These are phyloP conservation scores for Gymnogyps californianus DNA, from an alignment of 2,113 vertebrate genomes.

Conservation along the genomic window DNA sequence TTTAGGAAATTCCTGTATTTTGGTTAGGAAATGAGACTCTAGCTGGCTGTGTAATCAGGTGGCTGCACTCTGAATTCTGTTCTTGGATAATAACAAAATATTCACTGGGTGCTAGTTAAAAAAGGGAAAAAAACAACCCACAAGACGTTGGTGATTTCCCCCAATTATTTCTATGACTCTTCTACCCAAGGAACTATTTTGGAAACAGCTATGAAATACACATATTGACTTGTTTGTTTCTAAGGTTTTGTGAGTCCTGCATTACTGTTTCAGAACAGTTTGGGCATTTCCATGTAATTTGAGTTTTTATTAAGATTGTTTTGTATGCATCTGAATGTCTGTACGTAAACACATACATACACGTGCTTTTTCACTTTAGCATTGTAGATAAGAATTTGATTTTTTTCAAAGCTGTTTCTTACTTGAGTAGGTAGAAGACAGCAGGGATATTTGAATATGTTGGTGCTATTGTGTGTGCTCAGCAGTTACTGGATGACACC, in stretches of 20 bases:
- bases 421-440: background rate
- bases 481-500: background rate
- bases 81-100: background rate
- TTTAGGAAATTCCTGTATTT: background rate
- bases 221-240: background rate
- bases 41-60: background rate
- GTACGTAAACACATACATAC: background rate
- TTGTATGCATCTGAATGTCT: background rate
- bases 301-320: background rate
- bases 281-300: background rate
- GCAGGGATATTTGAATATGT: background rate
- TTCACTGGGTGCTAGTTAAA: background rate
- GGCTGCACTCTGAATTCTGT: background rate
- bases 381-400: background rate
- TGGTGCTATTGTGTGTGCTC: background rate
- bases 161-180: background rate
- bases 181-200: background rate
- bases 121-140: fast-evolving
- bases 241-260: background rate
- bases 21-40: background rate
- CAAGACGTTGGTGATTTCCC: background rate
- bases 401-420: background rate
- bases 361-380: background rate
- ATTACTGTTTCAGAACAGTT: background rate
- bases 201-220: background rate